Evolutionary conservation across 1,140 invertebrate species (phyloP).

Genomic region (Papilio polytes): DNA sequence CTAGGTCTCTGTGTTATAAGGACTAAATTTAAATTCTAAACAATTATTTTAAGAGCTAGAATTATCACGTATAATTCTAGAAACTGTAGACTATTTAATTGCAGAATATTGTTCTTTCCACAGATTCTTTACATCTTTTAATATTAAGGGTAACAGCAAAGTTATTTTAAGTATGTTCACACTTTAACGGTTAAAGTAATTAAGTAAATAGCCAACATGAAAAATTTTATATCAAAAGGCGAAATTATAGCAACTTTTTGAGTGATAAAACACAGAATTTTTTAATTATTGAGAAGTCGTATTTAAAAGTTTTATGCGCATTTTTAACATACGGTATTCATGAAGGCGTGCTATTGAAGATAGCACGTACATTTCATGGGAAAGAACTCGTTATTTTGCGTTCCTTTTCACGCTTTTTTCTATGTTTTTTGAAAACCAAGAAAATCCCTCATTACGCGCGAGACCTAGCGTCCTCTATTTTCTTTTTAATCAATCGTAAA

Average conservation of each 20-base stretch:
- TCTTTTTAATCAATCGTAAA: slow-evolving; percentile 71
- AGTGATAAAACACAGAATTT: no score
- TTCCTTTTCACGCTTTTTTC: not conserved
- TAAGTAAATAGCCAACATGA: not conserved
- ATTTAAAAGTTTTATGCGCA: no score
- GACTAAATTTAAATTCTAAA: not conserved
- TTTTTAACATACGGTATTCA: not conserved
- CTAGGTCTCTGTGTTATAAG: no score
- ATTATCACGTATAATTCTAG: no score
- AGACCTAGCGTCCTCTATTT: slow-evolving; percentile 47
- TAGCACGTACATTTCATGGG: not conserved
- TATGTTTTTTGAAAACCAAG: slow-evolving; percentile 16
- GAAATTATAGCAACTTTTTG: no score
- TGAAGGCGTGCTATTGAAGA: not conserved
- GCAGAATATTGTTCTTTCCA: not conserved
- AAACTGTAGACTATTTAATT: not conserved
- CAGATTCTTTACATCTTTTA: not conserved
- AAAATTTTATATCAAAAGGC: no score
- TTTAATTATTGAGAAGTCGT: no score
- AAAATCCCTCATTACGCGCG: slow-evolving; percentile 47
- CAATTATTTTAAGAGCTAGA: not conserved
- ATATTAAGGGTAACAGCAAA: not conserved
- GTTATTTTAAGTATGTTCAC: not conserved
- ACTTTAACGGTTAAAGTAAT: not conserved
- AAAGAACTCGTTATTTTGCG: not conserved